Conservation (phyloP, 2,888 invertebrate genomes). For the Drosophila paranaensis region DNA sequence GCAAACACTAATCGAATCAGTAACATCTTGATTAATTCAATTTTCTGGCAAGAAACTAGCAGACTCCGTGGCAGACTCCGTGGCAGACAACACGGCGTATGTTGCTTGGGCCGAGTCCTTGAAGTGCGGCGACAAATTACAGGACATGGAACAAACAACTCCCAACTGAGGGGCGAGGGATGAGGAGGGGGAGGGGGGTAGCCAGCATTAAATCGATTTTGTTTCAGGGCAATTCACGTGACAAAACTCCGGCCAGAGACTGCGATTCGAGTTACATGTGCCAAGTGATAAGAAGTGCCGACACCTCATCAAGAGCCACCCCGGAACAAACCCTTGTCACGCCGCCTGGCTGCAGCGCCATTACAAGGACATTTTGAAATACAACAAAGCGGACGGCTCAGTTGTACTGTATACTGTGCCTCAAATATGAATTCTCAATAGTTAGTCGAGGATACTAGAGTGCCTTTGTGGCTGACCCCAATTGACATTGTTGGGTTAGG, state of each 20-base stretch:
- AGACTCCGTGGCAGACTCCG: constrained; percentile 35
- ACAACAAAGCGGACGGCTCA: neutral
- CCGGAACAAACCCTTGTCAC: constrained; percentile 51
- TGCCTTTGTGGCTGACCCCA: constrained; percentile 23
- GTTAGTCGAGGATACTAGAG: constrained; percentile 2
- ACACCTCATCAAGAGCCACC: constrained; percentile 60
- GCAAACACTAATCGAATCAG: constrained; percentile 32
- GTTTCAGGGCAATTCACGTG: constrained; percentile 54
- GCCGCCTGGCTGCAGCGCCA: constrained; percentile 11
- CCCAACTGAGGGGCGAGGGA: neutral
- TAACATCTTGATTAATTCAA: constrained; percentile 41
- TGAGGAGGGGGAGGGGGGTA: neutral
- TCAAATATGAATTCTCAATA: constrained; percentile 7
- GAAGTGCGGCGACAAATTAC: constrained; percentile 67
- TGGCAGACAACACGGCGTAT: constrained; percentile 9
- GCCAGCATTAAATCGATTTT: constrained; percentile 71
- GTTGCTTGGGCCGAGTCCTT: constrained; percentile 18
- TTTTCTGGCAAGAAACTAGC: constrained; percentile 28
- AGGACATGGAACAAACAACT: constrained; percentile 54
- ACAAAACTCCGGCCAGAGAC: constrained; percentile 48
- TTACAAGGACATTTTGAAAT: constrained; percentile 19
- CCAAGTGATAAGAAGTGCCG: constrained; percentile 71
- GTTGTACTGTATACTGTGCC: neutral
- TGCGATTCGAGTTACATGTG: constrained; percentile 67
- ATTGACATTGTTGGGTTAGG: constrained; percentile 39